A percentile compares a stretch with the other conserved stretches of the same genome.
phyloP scores from a whole-genome alignment of 2,113 vertebrate species.

The Tauraco erythrolophus region DNA sequence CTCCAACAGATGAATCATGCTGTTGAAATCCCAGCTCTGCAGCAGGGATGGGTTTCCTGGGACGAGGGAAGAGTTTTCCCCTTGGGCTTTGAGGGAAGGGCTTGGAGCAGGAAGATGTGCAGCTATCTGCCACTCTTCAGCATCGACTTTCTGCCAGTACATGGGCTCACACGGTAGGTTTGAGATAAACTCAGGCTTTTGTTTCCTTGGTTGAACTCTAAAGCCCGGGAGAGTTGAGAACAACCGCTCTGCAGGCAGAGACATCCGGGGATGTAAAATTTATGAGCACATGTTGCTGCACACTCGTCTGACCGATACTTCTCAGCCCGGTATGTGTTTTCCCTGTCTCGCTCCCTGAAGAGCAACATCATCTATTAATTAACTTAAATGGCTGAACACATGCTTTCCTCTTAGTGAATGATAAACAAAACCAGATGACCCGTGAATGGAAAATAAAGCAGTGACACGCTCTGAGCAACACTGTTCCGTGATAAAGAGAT shows the following conservation, averaged over 20 bases:
- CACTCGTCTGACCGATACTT: background rate
- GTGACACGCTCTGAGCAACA: background rate
- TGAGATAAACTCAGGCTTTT: background rate
- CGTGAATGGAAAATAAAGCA: background rate
- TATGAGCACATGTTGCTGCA: background rate
- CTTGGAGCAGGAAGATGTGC: background rate
- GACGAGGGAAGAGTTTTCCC: background rate
- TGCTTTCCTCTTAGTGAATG: background rate
- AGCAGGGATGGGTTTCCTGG: background rate
- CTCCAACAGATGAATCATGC: accelerated
- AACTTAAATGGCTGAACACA: background rate
- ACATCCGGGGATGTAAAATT: background rate
- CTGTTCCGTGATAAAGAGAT: background rate
- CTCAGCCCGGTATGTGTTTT: background rate
- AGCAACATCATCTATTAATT: background rate
- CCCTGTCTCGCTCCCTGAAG: background rate
- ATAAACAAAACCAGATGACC: slow-evolving; percentile 30
- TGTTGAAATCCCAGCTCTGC: background rate
- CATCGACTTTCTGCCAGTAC: background rate
- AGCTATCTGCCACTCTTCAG: background rate
- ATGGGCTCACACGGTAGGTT: accelerated
- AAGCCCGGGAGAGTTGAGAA: background rate
- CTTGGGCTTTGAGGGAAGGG: background rate
- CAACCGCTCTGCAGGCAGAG: background rate
- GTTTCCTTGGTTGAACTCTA: background rate